Evolutionary conservation across 2,113 vertebrate genomes (phyloP), one percentile per base, ranked within the genome.

Genomic region (Telmatochromis sp.): DNA sequence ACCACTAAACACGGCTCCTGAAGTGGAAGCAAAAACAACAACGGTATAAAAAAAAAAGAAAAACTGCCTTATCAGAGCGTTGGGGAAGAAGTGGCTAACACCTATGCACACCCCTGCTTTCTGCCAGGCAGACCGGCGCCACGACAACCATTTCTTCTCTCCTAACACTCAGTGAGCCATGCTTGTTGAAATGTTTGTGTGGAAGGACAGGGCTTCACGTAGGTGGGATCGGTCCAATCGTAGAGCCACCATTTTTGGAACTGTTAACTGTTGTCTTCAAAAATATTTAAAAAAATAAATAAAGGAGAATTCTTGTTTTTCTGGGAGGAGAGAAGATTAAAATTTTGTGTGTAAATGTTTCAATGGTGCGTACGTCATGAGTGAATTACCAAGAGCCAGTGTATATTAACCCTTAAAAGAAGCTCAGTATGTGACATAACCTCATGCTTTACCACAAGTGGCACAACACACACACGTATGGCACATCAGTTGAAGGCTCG

Each of bases 221-320:
- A 78, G 84, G 89, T 55, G 88, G 84, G 88, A 89, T 9, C 1
- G 47, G 86, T 82, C 80, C 89, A 82, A 80, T 84, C 85, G 68
- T 63, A 80, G 85, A 91, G 90, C 89, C 87, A 54, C 97, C 96
- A 94, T 97, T 98, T 68, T 97, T 97, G 97, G 96, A 98, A 98
- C 96, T 97, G 96, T 98, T 96, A 97, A 97, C 91, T 89, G 93
- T 95, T 45, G 92, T 95, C 92, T 94, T 92, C 81, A 87, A 91
- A 90, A 90, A 58, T 45, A 84, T 51, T 13, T n/a, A n/a, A 68
- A 37, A 65, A 65, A 13, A 65, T 37, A 35, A 37, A 65, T 37
- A 23, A 83, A 87, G 78, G 85, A 91, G 90, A 92, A 92, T 92
- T 93, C 89, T 91, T 93, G 93, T 94, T 93, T 92, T 75, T 47